A percentile compares a stretch with the other conserved stretches of the same genome.
Evolutionary conservation across 2,888 invertebrate species (phyloP).

Genomic region (Epinotia ramella): DNA sequence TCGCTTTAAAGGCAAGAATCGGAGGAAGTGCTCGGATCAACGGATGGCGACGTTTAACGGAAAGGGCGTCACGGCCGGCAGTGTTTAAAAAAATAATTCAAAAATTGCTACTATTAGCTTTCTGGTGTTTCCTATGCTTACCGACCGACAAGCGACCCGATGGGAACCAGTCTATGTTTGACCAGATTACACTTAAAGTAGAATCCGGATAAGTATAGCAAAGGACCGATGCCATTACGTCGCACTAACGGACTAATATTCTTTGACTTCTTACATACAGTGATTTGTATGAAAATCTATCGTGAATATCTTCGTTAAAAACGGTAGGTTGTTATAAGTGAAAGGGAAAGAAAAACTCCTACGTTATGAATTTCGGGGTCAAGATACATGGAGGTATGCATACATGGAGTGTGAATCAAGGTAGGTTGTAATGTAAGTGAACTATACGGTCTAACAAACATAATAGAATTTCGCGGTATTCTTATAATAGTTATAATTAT

Average conservation of each 20-base stretch:
- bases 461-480: no score
- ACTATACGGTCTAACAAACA: not conserved
- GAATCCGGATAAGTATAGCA: no score
- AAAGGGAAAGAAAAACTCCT: no score
- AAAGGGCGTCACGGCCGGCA: conserved; percentile 20
- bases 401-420: not conserved
- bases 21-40: conserved; percentile 37
- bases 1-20: conserved; percentile 31
- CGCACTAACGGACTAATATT: no score
- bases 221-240: no score
- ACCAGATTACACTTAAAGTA: not conserved
- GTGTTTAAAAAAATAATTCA: not conserved
- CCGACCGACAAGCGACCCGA: not conserved
- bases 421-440: not conserved
- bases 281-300: no score
- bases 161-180: not conserved
- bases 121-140: not conserved
- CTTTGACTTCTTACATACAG: no score
- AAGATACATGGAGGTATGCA: no score
- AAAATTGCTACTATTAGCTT: not conserved
- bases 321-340: no score
- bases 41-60: conserved; percentile 23
- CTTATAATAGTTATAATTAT: not conserved
- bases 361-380: no score
- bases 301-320: no score